These are phyloP conservation scores for Schizotus pectinicornis DNA, from an alignment of 2,888 invertebrate species.

Conservation along the genomic window DNA sequence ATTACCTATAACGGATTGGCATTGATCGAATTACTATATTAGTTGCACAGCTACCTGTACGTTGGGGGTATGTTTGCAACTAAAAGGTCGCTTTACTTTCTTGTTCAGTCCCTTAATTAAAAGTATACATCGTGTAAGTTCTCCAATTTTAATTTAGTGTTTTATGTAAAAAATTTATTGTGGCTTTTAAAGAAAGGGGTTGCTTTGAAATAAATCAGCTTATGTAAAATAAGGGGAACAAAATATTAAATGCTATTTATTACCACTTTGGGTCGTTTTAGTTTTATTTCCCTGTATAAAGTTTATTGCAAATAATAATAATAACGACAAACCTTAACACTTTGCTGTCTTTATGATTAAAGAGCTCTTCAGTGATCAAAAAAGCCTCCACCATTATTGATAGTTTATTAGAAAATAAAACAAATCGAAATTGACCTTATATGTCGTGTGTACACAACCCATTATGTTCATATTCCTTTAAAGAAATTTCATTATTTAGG, in stretches of 20 bases:
- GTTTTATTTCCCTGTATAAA: conserved; percentile 5
- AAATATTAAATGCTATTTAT: conserved; percentile 19
- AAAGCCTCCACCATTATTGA: neutral
- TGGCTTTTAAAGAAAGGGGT: conserved; percentile 18
- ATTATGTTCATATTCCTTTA: conserved; percentile 1
- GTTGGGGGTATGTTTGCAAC: conserved; percentile 19
- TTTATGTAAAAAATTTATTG: conserved; percentile 16
- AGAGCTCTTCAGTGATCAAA: neutral
- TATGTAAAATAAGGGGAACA: conserved; percentile 12
- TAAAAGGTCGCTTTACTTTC: conserved; percentile 27
- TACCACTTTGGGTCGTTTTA: conserved; percentile 2
- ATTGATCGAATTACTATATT: too few species aligned
- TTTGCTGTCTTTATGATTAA: neutral
- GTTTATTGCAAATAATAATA: conserved; percentile 1
- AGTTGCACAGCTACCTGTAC: too few species aligned
- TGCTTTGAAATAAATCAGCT: conserved; percentile 12
- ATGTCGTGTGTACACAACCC: conserved; percentile 1
- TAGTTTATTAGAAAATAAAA: conserved; percentile 3
- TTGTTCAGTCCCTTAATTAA: conserved; percentile 14
- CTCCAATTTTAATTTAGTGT: conserved; percentile 17
- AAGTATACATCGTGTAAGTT: conserved; percentile 16
- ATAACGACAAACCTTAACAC: conserved; percentile 5
- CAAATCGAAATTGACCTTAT: conserved; percentile 5
- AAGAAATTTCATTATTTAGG: conserved; percentile 11
- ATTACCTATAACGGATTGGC: too few species aligned